Evolutionary conservation across 2,113 vertebrate genomes (phyloP).

Genomic region (Cariama cristata): DNA sequence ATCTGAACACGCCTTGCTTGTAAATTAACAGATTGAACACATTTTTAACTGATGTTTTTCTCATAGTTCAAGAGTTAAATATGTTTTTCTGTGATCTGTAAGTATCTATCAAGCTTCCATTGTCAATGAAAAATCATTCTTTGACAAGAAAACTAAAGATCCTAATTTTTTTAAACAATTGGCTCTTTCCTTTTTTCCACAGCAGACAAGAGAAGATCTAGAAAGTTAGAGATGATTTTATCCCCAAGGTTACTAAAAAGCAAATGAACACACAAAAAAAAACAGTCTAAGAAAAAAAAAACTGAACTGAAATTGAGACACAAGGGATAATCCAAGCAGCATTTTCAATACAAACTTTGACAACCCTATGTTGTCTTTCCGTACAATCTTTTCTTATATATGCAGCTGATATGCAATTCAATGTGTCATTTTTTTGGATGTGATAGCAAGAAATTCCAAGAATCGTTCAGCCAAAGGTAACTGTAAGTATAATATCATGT

Average conservation of each 20-base stretch:
- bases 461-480: slow-evolving; percentile 67
- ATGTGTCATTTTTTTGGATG: slow-evolving; percentile 63
- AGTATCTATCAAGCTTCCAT: background rate
- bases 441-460: slow-evolving; percentile 56
- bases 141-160: background rate
- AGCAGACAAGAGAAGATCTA: background rate
- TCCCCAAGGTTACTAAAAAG: background rate
- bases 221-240: background rate
- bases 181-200: background rate
- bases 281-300: background rate
- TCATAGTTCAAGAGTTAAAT: background rate
- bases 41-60: background rate
- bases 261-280: background rate
- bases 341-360: slow-evolving; percentile 2
- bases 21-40: background rate
- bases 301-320: background rate
- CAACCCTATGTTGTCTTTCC: background rate
- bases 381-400: slow-evolving; percentile 6
- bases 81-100: background rate
- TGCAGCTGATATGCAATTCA: slow-evolving; percentile 40
- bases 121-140: background rate
- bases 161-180: background rate
- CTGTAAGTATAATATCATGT: slow-evolving; percentile 48
- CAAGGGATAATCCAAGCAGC: background rate
- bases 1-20: background rate